Conservation (phyloP, 1,140 invertebrate genomes). For the Stegodyphus dumicola region DNA sequence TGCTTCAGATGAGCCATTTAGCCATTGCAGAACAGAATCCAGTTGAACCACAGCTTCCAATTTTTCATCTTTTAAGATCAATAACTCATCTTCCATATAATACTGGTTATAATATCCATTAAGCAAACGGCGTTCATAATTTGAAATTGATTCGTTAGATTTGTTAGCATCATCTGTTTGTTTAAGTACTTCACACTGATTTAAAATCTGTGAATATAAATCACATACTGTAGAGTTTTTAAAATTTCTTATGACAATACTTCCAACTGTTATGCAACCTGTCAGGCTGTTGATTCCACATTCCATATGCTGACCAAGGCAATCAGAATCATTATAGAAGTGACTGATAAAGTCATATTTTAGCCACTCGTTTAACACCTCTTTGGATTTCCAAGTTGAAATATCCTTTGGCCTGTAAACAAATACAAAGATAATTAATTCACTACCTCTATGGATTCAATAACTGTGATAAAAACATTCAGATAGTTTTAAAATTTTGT, state of each 20-base stretch:
- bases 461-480: too few relatives aligned
- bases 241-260: neutral
- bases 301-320: neutral
- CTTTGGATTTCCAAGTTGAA: neutral
- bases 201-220: too few relatives aligned
- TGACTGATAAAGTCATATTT: too few relatives aligned
- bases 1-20: slow-evolving; percentile 20
- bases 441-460: too few relatives aligned
- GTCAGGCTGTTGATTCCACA: slow-evolving; percentile 1
- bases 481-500: too few relatives aligned
- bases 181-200: neutral
- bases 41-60: slow-evolving; percentile 8
- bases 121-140: neutral
- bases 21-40: neutral
- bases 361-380: too few relatives aligned
- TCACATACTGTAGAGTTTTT: neutral
- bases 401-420: neutral
- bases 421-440: neutral
- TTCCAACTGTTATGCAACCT: slow-evolving; percentile 17
- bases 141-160: too few relatives aligned
- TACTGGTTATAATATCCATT: neutral
- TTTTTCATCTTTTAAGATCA: neutral
- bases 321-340: neutral
- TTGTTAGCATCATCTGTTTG: too few relatives aligned
- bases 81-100: slow-evolving; percentile 6